phyloP scores from a whole-genome alignment of 2,797 vertebrate genomes.

The Gambusia yucatana region DNA sequence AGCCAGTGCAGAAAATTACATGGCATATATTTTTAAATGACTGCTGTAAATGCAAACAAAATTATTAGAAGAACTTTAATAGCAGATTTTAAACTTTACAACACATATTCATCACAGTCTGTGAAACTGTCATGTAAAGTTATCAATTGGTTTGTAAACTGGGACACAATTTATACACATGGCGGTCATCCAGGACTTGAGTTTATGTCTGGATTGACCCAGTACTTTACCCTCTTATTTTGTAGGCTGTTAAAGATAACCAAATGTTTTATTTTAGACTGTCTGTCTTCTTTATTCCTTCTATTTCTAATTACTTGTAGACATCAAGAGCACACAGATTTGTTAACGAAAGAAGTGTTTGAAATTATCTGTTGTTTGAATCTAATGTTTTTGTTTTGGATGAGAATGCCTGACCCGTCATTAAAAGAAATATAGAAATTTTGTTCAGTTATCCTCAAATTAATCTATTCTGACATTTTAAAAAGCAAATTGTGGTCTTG shows the following conservation, averaged over 20 bases:
- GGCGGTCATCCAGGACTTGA: neutral
- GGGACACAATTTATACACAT: neutral
- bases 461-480: neutral
- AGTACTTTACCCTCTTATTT: neutral
- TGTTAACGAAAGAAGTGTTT: neutral
- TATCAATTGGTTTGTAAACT: slow-evolving; percentile 3
- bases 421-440: neutral
- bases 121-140: slow-evolving; percentile 11
- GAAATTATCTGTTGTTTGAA: neutral
- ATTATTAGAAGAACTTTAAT: slow-evolving; percentile 44
- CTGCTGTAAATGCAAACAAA: slow-evolving; percentile 46
- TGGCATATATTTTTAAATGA: slow-evolving; percentile 53
- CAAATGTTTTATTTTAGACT: neutral
- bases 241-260: neutral
- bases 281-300: neutral
- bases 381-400: neutral
- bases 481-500: neutral
- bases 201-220: neutral
- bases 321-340: neutral
- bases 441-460: neutral
- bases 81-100: slow-evolving; percentile 27
- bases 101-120: slow-evolving; percentile 13
- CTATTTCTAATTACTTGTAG: neutral
- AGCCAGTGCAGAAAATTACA: slow-evolving; percentile 42
- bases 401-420: neutral